Evolutionary conservation across 2,113 vertebrate genomes (phyloP).

Genomic region (Bufo bufo): DNA sequence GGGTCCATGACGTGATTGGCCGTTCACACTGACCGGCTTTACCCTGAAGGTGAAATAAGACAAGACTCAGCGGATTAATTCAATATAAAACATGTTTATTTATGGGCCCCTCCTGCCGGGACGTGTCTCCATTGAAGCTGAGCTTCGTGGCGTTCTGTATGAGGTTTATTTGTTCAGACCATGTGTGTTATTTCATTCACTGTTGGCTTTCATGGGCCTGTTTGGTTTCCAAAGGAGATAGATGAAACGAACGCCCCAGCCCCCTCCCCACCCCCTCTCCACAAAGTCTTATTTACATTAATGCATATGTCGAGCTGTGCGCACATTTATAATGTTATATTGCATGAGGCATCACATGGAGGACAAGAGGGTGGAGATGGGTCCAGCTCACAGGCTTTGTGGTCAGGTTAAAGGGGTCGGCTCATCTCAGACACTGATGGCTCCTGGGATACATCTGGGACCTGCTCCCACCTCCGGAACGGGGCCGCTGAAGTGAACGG

Average conservation of each 20-base stretch:
- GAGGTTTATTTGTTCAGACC: slow-evolving; percentile 43
- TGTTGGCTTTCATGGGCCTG: not conserved
- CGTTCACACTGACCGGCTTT: not conserved
- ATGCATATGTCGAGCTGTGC: not conserved
- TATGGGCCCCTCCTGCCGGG: not conserved
- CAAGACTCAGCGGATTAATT: not conserved
- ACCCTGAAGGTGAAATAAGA: not conserved
- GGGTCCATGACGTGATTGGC: not conserved
- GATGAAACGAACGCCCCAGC: not conserved
- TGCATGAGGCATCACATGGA: not conserved
- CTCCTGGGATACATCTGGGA: too few relatives aligned
- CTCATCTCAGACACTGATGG: too few relatives aligned
- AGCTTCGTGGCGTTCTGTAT: not conserved
- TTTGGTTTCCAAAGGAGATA: slow-evolving; percentile 11
- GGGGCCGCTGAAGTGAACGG: too few relatives aligned
- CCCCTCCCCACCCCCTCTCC: not conserved
- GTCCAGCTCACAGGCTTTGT: too few relatives aligned
- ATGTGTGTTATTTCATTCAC: slow-evolving; percentile 23
- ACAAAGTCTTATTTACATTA: slow-evolving; percentile 3
- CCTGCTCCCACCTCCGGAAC: too few relatives aligned
- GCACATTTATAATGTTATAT: not conserved
- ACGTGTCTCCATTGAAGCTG: not conserved
- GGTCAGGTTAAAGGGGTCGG: too few relatives aligned
- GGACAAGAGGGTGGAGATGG: too few relatives aligned
- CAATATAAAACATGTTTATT: slow-evolving; percentile 18